Conservation (phyloP, 2,888 invertebrate species). For the Drosophila rellima region DNA sequence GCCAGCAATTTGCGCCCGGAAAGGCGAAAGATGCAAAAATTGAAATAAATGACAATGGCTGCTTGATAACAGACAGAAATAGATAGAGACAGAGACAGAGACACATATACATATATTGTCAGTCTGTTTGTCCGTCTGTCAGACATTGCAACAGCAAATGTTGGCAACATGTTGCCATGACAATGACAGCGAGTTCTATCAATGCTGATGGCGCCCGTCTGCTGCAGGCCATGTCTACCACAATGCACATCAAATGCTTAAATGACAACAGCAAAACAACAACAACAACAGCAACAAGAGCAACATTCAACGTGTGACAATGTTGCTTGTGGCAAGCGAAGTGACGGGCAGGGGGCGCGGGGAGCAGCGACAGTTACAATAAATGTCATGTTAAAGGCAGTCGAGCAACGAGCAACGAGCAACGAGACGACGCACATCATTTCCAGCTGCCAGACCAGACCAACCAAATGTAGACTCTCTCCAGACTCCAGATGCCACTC, state of each 20-base stretch:
- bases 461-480: slow-evolving; percentile 30
- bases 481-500: slow-evolving; percentile 50
- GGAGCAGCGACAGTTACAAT: slow-evolving; percentile 77
- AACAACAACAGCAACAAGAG: slow-evolving; percentile 17
- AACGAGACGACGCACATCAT: slow-evolving; percentile 67
- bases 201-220: slow-evolving; percentile 52
- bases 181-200: slow-evolving; percentile 65
- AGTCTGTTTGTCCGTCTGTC: slow-evolving; percentile 44
- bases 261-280: slow-evolving; percentile 70
- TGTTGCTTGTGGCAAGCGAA: slow-evolving; percentile 21
- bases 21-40: slow-evolving; percentile 70
- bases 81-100: neutral
- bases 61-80: slow-evolving; percentile 43
- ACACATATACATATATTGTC: slow-evolving; percentile 5
- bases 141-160: slow-evolving; percentile 29
- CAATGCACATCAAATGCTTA: slow-evolving; percentile 80
- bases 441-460: slow-evolving; percentile 50
- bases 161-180: slow-evolving; percentile 79
- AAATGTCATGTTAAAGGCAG: slow-evolving; percentile 83
- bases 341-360: neutral
- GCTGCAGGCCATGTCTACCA: slow-evolving; percentile 64
- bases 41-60: slow-evolving; percentile 76
- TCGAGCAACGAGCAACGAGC: slow-evolving; percentile 68
- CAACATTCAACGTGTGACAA: slow-evolving; percentile 58
- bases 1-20: slow-evolving; percentile 68